Conservation (phyloP, 2,888 invertebrate species). For the Eugnorisma glareosa region DNA sequence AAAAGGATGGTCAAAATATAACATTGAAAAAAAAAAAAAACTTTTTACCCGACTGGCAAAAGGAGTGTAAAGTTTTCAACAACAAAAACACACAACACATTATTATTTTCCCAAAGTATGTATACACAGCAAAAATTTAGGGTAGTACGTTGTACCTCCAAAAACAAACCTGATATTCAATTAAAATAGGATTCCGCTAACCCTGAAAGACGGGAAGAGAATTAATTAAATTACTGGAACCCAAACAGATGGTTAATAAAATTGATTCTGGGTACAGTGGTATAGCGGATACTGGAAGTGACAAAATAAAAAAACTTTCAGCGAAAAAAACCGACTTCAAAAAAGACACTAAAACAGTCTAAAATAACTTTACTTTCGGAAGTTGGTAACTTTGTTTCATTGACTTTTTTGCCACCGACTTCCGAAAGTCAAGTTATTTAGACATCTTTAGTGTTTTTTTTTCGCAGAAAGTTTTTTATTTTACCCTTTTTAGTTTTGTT, state of each 20-base stretch:
- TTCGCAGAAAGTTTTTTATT: no score
- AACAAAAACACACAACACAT: background rate
- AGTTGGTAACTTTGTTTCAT: no score
- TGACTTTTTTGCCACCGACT: no score
- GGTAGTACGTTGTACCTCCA: slow-evolving; percentile 32
- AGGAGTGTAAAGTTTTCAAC: background rate
- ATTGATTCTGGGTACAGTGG: slow-evolving; percentile 68
- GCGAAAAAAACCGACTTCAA: no score
- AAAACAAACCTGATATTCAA: slow-evolving; percentile 65
- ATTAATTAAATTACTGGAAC: slow-evolving; percentile 72
- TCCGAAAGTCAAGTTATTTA: no score
- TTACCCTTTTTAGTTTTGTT: no score
- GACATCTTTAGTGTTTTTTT: no score
- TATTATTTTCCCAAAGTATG: slow-evolving; percentile 3
- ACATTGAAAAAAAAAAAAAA: no score
- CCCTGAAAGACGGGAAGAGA: slow-evolving; percentile 63
- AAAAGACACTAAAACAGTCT: no score
- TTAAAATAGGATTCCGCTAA: slow-evolving; percentile 68
- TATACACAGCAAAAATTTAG: slow-evolving; percentile 22
- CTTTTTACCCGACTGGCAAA: background rate
- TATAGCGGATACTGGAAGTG: slow-evolving; percentile 54
- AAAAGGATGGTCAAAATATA: no score
- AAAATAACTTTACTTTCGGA: no score
- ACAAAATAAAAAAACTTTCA: no score
- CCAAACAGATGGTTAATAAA: slow-evolving; percentile 74